Evolutionary conservation across 2,797 vertebrate species (phyloP).

Genomic region (Acipenser transmontanus): DNA sequence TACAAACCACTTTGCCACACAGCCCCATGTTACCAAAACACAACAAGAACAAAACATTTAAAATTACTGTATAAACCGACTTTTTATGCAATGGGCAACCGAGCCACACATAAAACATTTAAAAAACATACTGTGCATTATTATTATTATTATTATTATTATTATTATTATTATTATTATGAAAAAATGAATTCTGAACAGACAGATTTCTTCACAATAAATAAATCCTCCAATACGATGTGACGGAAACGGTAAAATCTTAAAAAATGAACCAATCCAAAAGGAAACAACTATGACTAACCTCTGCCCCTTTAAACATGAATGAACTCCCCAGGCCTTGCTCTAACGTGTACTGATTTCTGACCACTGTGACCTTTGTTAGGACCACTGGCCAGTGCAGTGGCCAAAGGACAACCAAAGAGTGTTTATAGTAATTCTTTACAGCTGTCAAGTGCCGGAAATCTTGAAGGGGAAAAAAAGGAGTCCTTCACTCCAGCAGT

Average conservation of each 20-base stretch:
- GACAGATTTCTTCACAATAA: too few species aligned
- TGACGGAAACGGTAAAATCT: neutral
- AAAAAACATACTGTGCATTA: too few species aligned
- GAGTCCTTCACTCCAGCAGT: conserved; percentile 72
- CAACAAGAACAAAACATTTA: too few species aligned
- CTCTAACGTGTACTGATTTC: conserved; percentile 39
- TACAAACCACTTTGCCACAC: too few species aligned
- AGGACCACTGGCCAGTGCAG: conserved; percentile 58
- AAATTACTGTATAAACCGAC: too few species aligned
- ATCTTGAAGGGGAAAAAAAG: conserved; percentile 66
- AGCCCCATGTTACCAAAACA: too few species aligned
- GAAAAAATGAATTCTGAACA: too few species aligned
- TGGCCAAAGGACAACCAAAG: conserved; percentile 70
- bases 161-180: too few species aligned
- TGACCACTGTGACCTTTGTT: conserved; percentile 61
- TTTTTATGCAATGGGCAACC: too few species aligned
- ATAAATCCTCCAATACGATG: too few species aligned
- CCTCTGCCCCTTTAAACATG: conserved; percentile 27
- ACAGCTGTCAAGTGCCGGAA: conserved; percentile 76
- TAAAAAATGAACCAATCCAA: conserved; percentile 22
- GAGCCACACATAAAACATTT: too few species aligned
- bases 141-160: too few species aligned
- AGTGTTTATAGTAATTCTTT: conserved; percentile 71
- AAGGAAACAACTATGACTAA: conserved; percentile 26
- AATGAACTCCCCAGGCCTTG: conserved; percentile 24